Evolutionary conservation across 2,797 vertebrate species (phyloP), one percentile per base, ranked within the genome.

Genomic region (Takifugu ocellatus): DNA sequence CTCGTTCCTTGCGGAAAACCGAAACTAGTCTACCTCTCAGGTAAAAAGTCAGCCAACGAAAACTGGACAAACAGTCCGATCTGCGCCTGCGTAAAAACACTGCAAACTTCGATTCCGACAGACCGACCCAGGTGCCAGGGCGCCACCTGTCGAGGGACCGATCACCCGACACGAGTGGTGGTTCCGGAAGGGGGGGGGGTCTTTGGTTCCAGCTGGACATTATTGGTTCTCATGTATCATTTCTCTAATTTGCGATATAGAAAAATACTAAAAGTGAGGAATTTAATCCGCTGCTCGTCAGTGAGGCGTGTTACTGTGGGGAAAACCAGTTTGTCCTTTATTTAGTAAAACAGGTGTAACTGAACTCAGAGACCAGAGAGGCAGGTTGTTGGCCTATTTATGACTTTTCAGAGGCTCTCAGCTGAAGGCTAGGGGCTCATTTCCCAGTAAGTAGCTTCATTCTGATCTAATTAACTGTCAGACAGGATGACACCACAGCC

Each of bases 31-130:
- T 70, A 81, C 82, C 88, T 86, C 81, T 58, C 88, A 92, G 91
- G 91, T 92, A 89, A 88, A 21, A 88, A 93, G 84, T 92, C 87
- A 87, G 88, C 87, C 90, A 90, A 83, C 73, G 84, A 84, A 14
- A 92, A 92, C 92, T 90, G 88, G 91, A 90, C 90, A 86, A 89
- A 92, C 91, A 88, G 87, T 79, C 47, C 65, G 73, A 29, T 77
- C 74, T 90, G 91, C 92, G 92, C 92, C 79, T 91, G 92, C 90
- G 89, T 82, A 66, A 67, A 87, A 84, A 81, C 79, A 82, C 68
- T 83, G 87, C 83, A 90, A 92, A 91, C 88, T 92, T 93, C 84
- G 86, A 83, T 21, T 68, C 51, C 1, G 70, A 53, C 75, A 61
- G 74, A 59, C 43, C 67, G 68, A 78, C 61, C 72, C 68, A 24